A percentile compares a stretch with the other conserved stretches of the same genome.
Evolutionary conservation across 2,797 vertebrate genomes (phyloP).

Genomic region (Eulemur rubriventer): DNA sequence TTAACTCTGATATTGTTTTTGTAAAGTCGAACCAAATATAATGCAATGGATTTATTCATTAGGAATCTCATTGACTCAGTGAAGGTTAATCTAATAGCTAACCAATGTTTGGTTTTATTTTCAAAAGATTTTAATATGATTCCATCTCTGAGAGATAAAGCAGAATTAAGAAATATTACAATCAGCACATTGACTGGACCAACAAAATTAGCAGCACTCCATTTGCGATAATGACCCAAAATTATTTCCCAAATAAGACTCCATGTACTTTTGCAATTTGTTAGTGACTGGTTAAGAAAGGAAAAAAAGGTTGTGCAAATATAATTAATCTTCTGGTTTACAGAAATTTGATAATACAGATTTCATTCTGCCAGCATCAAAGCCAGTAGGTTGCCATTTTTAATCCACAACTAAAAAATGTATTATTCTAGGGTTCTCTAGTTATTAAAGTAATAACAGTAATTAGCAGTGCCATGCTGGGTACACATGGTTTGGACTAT

Average conservation of each 20-base stretch:
- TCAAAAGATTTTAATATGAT: conserved; percentile 51
- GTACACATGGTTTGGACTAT: neutral
- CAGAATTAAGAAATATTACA: conserved; percentile 14
- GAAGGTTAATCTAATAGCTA: conserved; percentile 68
- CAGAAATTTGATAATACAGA: conserved; percentile 40
- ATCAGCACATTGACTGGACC: conserved; percentile 28
- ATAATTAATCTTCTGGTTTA: conserved; percentile 76
- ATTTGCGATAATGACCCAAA: conserved; percentile 73
- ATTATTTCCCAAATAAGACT: conserved; percentile 72
- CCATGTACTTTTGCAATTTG: conserved; percentile 43
- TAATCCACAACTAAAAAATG: conserved; percentile 38
- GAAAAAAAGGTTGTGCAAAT: conserved; percentile 63
- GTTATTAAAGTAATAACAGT: conserved; percentile 45
- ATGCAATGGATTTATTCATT: conserved; percentile 63
- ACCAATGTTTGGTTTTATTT: conserved; percentile 50
- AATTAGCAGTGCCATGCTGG: conserved; percentile 24
- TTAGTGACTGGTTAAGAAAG: conserved; percentile 54
- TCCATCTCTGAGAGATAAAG: conserved; percentile 53
- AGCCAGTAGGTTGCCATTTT: conserved; percentile 49
- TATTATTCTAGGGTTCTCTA: conserved; percentile 48
- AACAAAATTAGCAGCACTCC: conserved; percentile 63
- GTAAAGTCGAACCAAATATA: conserved; percentile 62
- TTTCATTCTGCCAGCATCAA: conserved; percentile 68
- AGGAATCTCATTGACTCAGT: conserved; percentile 69
- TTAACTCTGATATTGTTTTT: conserved; percentile 68